Percentiles rank a stretch among this genome's conserved stretches.
These are phyloP conservation scores for Sterrhoptilus dennistouni DNA, from an alignment of 2,113 vertebrate species.

Conservation along the genomic window DNA sequence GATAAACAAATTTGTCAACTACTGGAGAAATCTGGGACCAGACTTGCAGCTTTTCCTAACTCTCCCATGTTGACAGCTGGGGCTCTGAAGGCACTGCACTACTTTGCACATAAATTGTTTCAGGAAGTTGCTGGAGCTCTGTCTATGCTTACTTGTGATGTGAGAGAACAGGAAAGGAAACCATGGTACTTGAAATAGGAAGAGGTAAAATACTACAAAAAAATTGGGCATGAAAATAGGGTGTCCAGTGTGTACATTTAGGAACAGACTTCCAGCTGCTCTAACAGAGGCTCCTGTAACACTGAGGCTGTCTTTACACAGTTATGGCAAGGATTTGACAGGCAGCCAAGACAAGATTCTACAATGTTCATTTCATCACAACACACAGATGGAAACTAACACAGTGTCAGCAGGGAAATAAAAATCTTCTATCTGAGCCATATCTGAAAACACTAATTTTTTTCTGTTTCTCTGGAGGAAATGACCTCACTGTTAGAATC, in stretches of 20 bases:
- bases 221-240: background rate
- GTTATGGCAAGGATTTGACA: background rate
- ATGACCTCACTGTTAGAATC: background rate
- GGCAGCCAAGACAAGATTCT: background rate
- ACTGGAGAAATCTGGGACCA: background rate
- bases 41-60: background rate
- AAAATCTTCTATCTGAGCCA: background rate
- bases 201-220: background rate
- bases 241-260: background rate
- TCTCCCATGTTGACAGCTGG: background rate
- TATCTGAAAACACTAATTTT: background rate
- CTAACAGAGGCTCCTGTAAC: background rate
- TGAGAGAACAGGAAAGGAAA: background rate
- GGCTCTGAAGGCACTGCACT: background rate
- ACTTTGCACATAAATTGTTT: background rate
- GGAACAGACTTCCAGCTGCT: background rate
- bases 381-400: background rate
- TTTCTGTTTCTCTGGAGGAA: background rate
- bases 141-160: background rate
- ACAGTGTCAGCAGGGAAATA: background rate
- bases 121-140: background rate
- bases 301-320: background rate
- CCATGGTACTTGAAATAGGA: background rate
- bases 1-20: slow-evolving; percentile 33
- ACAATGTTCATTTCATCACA: background rate